A percentile compares a stretch with the other conserved stretches of the same genome.
phyloP scores from a whole-genome alignment of 2,113 vertebrate genomes.

The Clarias batrachus region DNA sequence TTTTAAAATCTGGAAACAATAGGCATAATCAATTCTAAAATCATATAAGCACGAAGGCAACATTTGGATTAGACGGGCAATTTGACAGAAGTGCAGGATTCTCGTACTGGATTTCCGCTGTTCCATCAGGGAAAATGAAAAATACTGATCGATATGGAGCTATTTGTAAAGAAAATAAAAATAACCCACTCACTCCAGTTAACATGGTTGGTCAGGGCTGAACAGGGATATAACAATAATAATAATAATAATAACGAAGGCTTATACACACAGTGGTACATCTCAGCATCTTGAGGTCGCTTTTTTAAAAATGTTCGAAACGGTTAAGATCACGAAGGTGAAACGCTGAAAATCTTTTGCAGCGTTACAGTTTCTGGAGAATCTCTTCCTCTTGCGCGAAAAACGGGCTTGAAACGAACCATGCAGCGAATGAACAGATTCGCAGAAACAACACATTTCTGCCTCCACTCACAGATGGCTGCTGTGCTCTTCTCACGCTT shows the following conservation, averaged over 20 bases:
- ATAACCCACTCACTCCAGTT: conserved; percentile 31
- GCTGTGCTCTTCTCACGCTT: neutral
- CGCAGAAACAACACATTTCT: conserved; percentile 38
- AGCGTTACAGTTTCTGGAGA: conserved; percentile 32
- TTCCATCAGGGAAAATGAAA: conserved; percentile 41
- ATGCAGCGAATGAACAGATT: conserved; percentile 37
- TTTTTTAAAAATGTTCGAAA: conserved; percentile 26
- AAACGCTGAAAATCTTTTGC: conserved; percentile 17
- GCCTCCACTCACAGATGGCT: conserved; percentile 47
- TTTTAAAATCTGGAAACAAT: conserved; percentile 60
- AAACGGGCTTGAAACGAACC: conserved; percentile 1
- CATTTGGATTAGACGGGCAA: conserved; percentile 47
- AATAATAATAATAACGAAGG: neutral
- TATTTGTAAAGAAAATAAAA: conserved; percentile 54
- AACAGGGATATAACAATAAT: conserved; percentile 8
- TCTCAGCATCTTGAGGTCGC: conserved; percentile 42
- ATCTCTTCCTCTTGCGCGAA: conserved; percentile 16
- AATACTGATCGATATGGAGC: conserved; percentile 54
- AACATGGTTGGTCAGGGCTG: conserved; percentile 11
- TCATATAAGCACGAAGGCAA: conserved; percentile 47
- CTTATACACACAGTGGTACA: conserved; percentile 45
- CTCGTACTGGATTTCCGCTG: conserved; percentile 48
- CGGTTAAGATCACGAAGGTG: neutral
- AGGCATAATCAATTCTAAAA: conserved; percentile 54
- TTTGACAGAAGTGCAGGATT: conserved; percentile 54